phyloP scores from a whole-genome alignment of 1,140 invertebrate species.

The Drosophila pruinosa region DNA sequence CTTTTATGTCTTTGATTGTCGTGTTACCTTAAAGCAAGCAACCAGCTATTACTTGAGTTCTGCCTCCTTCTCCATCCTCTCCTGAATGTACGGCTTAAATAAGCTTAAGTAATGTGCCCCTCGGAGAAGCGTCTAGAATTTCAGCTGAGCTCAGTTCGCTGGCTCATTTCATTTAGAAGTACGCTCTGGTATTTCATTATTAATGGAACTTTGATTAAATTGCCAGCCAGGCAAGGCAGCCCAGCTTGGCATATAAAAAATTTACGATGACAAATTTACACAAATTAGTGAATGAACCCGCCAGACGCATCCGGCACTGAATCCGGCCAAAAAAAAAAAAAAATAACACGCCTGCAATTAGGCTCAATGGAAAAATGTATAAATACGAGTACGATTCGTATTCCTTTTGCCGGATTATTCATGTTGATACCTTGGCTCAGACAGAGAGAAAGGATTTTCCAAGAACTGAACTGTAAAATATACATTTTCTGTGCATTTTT shows the following conservation, averaged over 20 bases:
- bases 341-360: constrained; percentile 1
- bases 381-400: neutral
- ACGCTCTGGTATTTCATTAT: constrained; percentile 62
- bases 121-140: constrained; percentile 31
- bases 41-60: neutral
- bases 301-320: constrained; percentile 29
- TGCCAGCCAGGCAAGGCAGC: constrained; percentile 26
- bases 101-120: constrained; percentile 64
- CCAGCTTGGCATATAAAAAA: constrained; percentile 18
- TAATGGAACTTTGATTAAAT: constrained; percentile 80
- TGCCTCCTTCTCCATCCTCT: neutral
- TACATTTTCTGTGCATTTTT: too few relatives aligned
- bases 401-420: neutral
- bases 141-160: constrained; percentile 25
- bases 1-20: constrained; percentile 55
- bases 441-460: too few relatives aligned
- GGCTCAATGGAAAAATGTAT: neutral
- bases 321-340: neutral
- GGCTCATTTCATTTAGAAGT: constrained; percentile 39
- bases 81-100: constrained; percentile 54
- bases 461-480: too few relatives aligned
- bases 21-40: constrained; percentile 46
- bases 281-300: constrained; percentile 52
- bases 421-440: too few relatives aligned
- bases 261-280: constrained; percentile 63